Base-by-base conservation (phyloP, 2,113 vertebrate species). In the Ardeotis arabs region DNA sequence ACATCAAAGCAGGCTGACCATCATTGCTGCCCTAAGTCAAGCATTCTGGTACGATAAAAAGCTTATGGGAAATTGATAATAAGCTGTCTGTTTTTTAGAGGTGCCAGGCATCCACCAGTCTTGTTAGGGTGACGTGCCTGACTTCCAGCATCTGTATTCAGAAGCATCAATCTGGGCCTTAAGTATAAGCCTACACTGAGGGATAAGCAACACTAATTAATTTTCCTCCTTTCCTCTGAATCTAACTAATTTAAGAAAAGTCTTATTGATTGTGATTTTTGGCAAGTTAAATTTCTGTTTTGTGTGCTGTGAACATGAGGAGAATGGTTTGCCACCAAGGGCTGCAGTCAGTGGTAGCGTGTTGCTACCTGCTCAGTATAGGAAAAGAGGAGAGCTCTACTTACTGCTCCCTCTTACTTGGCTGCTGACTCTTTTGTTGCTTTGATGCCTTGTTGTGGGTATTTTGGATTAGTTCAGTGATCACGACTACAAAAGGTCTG, bases 221-320 rank as follows among this genome's bases (percentile, higher is more conserved):
- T 90, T 85, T 87, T 87, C 49, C 62, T 87, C 53, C 0, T 87
- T 89, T 87, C 89, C 59, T 64, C 63, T 73, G 67, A 58, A 91
- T 69, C 55, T 37, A 58, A 22, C 39, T 82, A 85, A 82, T 89
- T 89, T 85, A 58, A 95, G 81, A 93, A 94, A 76, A 33, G 53
- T 8, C 87, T 66, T 85, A 58, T 53, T 58, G 82, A 76, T 41
- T 79, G 58, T 31, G 66, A 76, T 76, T 94, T 95, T 95, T 85
- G 85, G 75, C 70, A 56, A 81, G 77, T 35, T 64, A 44, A 70
- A 56, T n/a, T 58, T 50, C 74, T 67, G 44, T 15, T 63, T 67
- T 37, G 44, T 89, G 83, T 2, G 4, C 89, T 84, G 73, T 72
- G 64, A 84, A 10, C 63, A 11, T 17, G 31, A 68, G 84, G 84